phyloP scores from a whole-genome alignment of 2,797 vertebrate species.

The Labeo calbasu region DNA sequence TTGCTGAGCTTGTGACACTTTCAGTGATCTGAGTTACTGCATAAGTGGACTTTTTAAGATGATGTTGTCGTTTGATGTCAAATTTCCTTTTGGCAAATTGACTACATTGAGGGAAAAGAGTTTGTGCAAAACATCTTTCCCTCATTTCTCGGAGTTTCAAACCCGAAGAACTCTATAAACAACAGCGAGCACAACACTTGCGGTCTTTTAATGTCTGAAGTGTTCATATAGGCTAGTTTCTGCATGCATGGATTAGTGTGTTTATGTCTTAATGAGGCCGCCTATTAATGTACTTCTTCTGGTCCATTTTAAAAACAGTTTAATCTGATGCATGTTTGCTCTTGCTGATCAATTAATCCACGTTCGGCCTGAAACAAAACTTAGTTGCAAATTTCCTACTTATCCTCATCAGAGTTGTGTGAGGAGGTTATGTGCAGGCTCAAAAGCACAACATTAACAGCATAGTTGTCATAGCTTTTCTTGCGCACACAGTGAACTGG shows the following conservation, averaged over 20 bases:
- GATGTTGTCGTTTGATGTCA: slow-evolving; percentile 75
- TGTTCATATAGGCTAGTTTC: slow-evolving; percentile 33
- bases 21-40: slow-evolving; percentile 73
- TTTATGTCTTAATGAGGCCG: slow-evolving; percentile 63
- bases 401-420: slow-evolving; percentile 24
- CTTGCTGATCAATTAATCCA: slow-evolving; percentile 33
- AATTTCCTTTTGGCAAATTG: slow-evolving; percentile 72
- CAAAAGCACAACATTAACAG: slow-evolving; percentile 62
- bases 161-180: slow-evolving; percentile 56
- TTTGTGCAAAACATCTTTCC: slow-evolving; percentile 64
- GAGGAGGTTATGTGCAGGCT: slow-evolving; percentile 19
- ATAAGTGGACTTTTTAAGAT: slow-evolving; percentile 73
- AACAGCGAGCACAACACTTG: slow-evolving; percentile 66
- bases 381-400: slow-evolving; percentile 28
- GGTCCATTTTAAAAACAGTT: slow-evolving; percentile 58
- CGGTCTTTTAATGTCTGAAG: slow-evolving; percentile 59
- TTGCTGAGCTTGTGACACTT: slow-evolving; percentile 75
- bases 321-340: slow-evolving; percentile 47
- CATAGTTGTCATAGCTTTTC: slow-evolving; percentile 59
- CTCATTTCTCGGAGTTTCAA: slow-evolving; percentile 63
- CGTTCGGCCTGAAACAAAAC: slow-evolving; percentile 49
- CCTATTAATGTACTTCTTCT: slow-evolving; percentile 63
- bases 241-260: slow-evolving; percentile 26
- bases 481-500: slow-evolving; percentile 51
- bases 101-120: slow-evolving; percentile 57